Conservation (phyloP, 2,113 vertebrate genomes). For the Tautogolabrus adspersus region DNA sequence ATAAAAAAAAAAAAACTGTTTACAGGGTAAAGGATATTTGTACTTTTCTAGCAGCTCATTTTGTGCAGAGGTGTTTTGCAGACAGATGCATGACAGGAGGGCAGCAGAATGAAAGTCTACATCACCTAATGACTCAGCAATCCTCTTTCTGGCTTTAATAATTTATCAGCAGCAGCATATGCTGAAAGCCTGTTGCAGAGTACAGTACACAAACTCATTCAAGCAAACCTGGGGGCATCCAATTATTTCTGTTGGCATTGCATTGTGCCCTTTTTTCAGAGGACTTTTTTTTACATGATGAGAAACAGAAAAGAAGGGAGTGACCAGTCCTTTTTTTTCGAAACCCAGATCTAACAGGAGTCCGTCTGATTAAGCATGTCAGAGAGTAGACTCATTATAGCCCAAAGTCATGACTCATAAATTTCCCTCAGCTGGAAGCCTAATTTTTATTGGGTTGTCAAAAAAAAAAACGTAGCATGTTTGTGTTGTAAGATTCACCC, state of each 20-base stretch:
- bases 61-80: constrained; percentile 6
- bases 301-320: background rate
- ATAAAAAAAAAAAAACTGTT: background rate
- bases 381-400: no score
- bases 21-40: constrained; percentile 2
- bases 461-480: no score
- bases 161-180: constrained; percentile 33
- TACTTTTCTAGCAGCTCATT: background rate
- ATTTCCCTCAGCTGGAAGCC: no score
- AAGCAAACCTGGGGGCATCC: background rate
- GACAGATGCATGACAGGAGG: background rate
- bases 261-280: background rate
- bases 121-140: constrained; percentile 54
- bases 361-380: no score
- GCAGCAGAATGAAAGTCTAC: background rate
- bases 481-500: no score
- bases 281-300: background rate
- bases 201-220: background rate
- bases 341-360: background rate
- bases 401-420: no score
- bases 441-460: no score
- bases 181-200: constrained; percentile 4
- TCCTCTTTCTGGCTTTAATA: constrained; percentile 37
- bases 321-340: background rate
- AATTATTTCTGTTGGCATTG: background rate